Percentiles rank a stretch among this genome's conserved stretches.
phyloP scores from a whole-genome alignment of 1,140 invertebrate genomes.

The Drosophila simulans region DNA sequence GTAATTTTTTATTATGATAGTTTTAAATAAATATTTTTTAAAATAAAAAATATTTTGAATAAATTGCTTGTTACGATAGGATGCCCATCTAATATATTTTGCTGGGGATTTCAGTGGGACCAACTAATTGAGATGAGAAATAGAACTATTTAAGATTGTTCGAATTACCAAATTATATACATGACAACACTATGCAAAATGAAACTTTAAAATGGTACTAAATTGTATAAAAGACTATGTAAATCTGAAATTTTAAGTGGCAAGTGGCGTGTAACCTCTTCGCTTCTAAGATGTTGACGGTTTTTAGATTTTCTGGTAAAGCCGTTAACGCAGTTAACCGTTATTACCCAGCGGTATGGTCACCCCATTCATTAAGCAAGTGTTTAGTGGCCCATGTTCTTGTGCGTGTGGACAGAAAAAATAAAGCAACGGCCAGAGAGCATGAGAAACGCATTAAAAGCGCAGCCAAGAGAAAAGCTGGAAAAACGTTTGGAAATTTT shows the following conservation, averaged over 20 bases:
- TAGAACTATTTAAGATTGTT: too few species aligned
- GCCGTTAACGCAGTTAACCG: slow-evolving; percentile 83
- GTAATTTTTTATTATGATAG: too few species aligned
- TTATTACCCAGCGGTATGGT: slow-evolving; percentile 75
- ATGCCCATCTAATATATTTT: too few species aligned
- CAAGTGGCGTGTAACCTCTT: slow-evolving; percentile 5
- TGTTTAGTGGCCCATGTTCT: slow-evolving; percentile 53
- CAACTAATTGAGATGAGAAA: too few species aligned
- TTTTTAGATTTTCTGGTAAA: slow-evolving; percentile 81
- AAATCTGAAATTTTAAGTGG: slow-evolving; percentile 1
- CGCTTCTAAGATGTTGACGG: slow-evolving; percentile 62
- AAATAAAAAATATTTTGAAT: too few species aligned
- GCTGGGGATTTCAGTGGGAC: too few species aligned
- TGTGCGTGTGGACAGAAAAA: slow-evolving; percentile 24
- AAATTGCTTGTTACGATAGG: too few species aligned
- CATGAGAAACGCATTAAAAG: slow-evolving; percentile 80
- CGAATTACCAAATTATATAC: too few species aligned
- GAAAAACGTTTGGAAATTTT: slow-evolving; percentile 24
- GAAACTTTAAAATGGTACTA: too few species aligned
- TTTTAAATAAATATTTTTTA: too few species aligned
- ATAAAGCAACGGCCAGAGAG: slow-evolving; percentile 72
- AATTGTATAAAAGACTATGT: too few species aligned
- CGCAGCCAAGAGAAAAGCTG: slow-evolving; percentile 8
- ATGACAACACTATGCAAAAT: too few species aligned
- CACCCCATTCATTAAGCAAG: slow-evolving; percentile 81